Base-by-base conservation (phyloP, 1,140 invertebrate genomes). In the Ceratina australensis region DNA sequence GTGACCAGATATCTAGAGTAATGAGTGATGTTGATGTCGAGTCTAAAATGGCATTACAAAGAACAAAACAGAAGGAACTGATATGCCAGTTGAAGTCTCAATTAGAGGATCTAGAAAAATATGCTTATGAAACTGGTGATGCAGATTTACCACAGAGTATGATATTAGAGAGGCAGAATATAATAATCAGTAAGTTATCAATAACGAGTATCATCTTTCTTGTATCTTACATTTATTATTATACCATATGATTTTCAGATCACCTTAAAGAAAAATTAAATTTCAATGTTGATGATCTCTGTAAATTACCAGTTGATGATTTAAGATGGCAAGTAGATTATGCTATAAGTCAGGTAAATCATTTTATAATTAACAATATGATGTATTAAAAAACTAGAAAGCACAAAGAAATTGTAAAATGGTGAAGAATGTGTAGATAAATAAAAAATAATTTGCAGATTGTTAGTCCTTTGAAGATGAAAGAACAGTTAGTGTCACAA, bases 401-500 rank as follows among this genome's bases (percentile, higher is more conserved):
- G 57, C 4, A 60, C 22, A 0, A 1, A 49, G 15, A 1, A 22
- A 15, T n/a, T 57, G 4, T 59, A 49, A 0, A 54, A 18, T 16
- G 72, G 5, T 16, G 22, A 26, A 26, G 22, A 52, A 50, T 10
- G 33, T 42, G 5, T 15, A 67, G 50, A 60, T 10, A 42, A 42
- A 42, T 42, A n/a, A 56, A 60, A 66, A 52, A 50, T 66, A 12
- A 94, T 56, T 94, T 94, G 4, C 93, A 99, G 94, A 95, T 99
- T 87, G 96, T 99, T 5, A 98, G 97, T 84, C 98, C 98, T 15
- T 94, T 98, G 75, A 97, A 98, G 90, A 98, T 99, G 93, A 99
- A 99, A 92, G 98, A 98, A 88, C 97, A 98, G 90, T 90, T 99
- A 22, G 98, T 99, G 5, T 94, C 93, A 50, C 99, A 99, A 91